Percentiles rank a stretch among this genome's conserved stretches.
Conservation (phyloP, 2,797 vertebrate species). For the Mallotus villosus region DNA sequence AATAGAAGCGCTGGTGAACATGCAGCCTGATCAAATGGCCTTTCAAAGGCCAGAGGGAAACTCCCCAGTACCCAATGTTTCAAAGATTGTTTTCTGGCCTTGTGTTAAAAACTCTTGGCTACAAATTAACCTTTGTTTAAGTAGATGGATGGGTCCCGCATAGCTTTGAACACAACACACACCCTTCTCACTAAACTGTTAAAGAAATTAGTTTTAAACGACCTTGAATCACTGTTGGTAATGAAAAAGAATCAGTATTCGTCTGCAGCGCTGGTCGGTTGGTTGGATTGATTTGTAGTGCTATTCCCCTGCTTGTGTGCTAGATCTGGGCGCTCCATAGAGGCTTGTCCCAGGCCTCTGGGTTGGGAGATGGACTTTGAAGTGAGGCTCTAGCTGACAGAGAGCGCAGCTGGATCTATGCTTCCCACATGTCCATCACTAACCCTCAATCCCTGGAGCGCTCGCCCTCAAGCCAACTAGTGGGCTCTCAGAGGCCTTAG, state of each 20-base stretch:
- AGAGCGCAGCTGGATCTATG: constrained; percentile 60
- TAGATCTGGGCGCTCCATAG: constrained; percentile 53
- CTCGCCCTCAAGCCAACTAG: constrained; percentile 37
- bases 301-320: constrained; percentile 45
- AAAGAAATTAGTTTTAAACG: constrained; percentile 31
- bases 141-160: constrained; percentile 30
- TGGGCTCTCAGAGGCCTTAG: constrained; percentile 31
- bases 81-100: not conserved
- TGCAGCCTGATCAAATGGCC: constrained; percentile 27
- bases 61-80: not conserved
- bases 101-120: not conserved
- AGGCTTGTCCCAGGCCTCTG: constrained; percentile 47
- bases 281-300: constrained; percentile 59
- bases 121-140: constrained; percentile 22
- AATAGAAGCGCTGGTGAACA: constrained; percentile 16
- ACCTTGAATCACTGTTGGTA: constrained; percentile 55
- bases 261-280: constrained; percentile 46
- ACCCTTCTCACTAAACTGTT: constrained; percentile 20
- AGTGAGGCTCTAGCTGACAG: constrained; percentile 65
- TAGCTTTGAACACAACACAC: constrained; percentile 35
- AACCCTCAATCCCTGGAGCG: constrained; percentile 48
- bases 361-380: constrained; percentile 64
- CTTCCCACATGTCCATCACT: constrained; percentile 63
- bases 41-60: constrained; percentile 17
- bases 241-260: constrained; percentile 57